Base-by-base conservation (phyloP, 2,797 vertebrate species). In the Ceryle rudis region DNA sequence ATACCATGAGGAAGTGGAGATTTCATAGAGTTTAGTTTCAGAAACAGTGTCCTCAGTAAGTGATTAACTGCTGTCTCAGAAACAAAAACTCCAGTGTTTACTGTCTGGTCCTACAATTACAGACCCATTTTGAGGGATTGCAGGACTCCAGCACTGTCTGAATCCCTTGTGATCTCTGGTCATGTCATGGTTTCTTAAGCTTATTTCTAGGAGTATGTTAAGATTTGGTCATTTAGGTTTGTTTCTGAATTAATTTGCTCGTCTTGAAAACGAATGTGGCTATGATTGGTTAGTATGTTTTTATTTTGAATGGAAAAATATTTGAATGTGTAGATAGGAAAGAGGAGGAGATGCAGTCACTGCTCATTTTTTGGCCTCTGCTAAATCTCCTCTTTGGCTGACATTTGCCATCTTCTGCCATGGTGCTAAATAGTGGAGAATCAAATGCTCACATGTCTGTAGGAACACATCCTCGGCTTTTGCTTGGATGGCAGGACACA, bases 101-200 rank as follows among this genome's bases (percentile, higher is more conserved):
- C 44, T 91, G 41, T 61, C 60, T 67, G n/a, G 8, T 80, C 17
- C 52, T 85, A 54, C 46, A 83, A 58, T 11, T 0, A 77, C 49
- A 79, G 35, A 74, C 4, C 3, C 17, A 19, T 25, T 74, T 55
- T 0, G 0, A 28, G 31, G 46, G 37, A 46, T 4, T 78, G 51
- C 11, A 61, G 47, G 46, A 71, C 15, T 41, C 42, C 14, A 67
- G 29, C 18, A 20, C 33, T 42, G 41, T 31, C 41, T 61, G 18
- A 60, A 64, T 87, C 11, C 6, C 6, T 39, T 61, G 22, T 64
- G 6, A 26, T 61, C 46, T 10, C 37, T 69, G 29, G n/a, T 84
- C 13, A 55, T 5, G 3, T 46, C 12, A 28, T 4, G 2, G 29
- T 46, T 84, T 54, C 33, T 79, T 58, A 73, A 86, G 42, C 7